Base-by-base conservation (phyloP, 2,797 vertebrate genomes). In the Sandelia bainsii region DNA sequence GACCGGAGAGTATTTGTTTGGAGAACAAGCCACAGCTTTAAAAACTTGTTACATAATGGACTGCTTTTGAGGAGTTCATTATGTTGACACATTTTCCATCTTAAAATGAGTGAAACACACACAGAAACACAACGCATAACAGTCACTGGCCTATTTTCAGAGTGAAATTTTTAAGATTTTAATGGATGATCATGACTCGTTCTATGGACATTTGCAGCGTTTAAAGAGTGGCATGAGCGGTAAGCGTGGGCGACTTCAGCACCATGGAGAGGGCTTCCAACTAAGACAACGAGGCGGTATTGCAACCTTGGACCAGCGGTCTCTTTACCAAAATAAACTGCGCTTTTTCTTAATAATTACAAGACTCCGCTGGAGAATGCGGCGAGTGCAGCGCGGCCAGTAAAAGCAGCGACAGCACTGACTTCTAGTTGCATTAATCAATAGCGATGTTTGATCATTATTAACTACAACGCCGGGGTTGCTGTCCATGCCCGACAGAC, bases 261-360 rank as follows among this genome's bases (percentile, higher is more conserved):
- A 94, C 92, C 93, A 81, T 69, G 93, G 93, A 94, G 73, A 92
- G 91, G n/a, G 73, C 82, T 76, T 58, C 71, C 37, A 72, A 78
- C 65, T 37, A 57, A 73, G 67, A 76, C 70, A 56, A 67, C 57
- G 74, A 80, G 80, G 84, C 81, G 80, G 75, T 32, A 62, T 69
- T 70, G 68, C 63, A 32, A 29, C 59, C 62, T 54, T 9, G 57
- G 46, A 79, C 64, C 51, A 49, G 9, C 52, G 29, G 32, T 7
- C 56, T 39, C 25, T 23, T 6, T 5, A 20, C 60, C 25, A 49
- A 14, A 17, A 62, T 39, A 53, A 60, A 53, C 69, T 29, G 56
- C 23, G 40, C 37, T 40, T 45, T 53, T 16, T 13, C 53, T 22
- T 34, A 9, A 46, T 23, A 29, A 32, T 17, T 3, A 40, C 23